A percentile compares a stretch with the other conserved stretches of the same genome.
These are phyloP conservation scores for Heterotis niloticus DNA, from an alignment of 2,113 vertebrate species.

Conservation along the genomic window DNA sequence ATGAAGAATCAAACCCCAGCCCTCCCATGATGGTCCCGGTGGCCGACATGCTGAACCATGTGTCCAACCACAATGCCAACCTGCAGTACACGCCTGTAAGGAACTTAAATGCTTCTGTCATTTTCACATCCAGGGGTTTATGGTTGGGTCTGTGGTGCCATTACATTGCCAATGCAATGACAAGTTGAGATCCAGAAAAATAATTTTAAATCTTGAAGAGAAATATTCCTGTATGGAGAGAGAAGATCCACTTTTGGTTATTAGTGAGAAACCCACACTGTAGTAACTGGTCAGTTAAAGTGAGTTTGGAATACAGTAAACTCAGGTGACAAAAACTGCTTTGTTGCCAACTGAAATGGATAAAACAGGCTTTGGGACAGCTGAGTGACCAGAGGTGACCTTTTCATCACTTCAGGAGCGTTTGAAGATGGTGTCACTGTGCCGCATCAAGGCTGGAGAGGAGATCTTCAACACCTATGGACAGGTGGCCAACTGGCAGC, in stretches of 20 bases:
- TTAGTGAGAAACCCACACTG: no score
- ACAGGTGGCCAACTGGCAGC: constrained; percentile 92
- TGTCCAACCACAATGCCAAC: constrained; percentile 84
- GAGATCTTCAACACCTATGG: constrained; percentile 96
- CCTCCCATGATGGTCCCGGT: constrained; percentile 93
- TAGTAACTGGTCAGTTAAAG: no score
- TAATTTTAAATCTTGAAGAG: not conserved
- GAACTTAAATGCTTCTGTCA: not conserved
- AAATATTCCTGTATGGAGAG: not conserved
- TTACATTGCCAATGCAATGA: no score
- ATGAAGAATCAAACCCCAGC: constrained; percentile 68
- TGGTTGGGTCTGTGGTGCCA: not conserved
- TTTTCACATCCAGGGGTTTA: not conserved
- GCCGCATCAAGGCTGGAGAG: constrained; percentile 64
- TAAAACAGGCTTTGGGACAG: not conserved
- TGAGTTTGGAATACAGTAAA: not conserved
- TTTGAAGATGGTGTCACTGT: constrained; percentile 79
- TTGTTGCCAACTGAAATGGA: not conserved
- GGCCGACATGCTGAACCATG: constrained; percentile 88
- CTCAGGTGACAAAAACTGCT: not conserved
- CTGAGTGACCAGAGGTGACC: not conserved
- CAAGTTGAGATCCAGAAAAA: not conserved
- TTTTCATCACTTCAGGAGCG: constrained; percentile 61
- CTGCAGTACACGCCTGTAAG: constrained; percentile 83
- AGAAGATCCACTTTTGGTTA: not conserved